phyloP scores from a whole-genome alignment of 2,888 invertebrate species.

The Athetis lepigone region DNA sequence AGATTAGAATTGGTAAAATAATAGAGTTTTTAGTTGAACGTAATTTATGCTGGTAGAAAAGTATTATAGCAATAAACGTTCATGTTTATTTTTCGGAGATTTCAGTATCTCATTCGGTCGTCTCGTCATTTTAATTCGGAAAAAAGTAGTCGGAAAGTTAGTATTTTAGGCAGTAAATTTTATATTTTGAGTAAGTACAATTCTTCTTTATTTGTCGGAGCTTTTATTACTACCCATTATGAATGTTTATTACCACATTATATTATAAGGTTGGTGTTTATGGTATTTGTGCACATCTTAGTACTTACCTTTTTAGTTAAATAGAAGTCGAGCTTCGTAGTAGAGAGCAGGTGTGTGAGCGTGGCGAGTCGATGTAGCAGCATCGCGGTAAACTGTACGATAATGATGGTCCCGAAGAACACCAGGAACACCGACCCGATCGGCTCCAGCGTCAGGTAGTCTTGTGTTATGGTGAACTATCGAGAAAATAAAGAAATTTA shows the following conservation, averaged over 20 bases:
- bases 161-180: no score
- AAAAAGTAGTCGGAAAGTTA: no score
- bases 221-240: no score
- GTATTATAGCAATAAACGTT: no score
- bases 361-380: constrained; percentile 99
- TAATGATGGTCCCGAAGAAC: constrained; percentile 98
- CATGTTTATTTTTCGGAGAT: no score
- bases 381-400: constrained; percentile 99
- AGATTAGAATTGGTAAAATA: no score
- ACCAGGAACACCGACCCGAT: constrained; percentile 98
- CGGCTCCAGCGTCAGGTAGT: constrained; percentile 97
- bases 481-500: constrained; percentile 1
- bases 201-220: no score
- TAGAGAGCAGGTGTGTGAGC: constrained; percentile 97
- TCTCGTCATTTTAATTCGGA: no score
- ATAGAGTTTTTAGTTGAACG: no score
- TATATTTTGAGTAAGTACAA: no score
- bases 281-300: constrained; percentile 10
- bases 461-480: constrained; percentile 95
- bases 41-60: no score
- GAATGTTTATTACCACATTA: not conserved
- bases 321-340: constrained; percentile 96
- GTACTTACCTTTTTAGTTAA: constrained; percentile 93
- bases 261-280: not conserved
- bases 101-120: no score